A percentile compares a stretch with the other conserved stretches of the same genome.
These are phyloP conservation scores for Pygoscelis adeliae DNA, from an alignment of 2,113 vertebrate species.

Conservation along the genomic window DNA sequence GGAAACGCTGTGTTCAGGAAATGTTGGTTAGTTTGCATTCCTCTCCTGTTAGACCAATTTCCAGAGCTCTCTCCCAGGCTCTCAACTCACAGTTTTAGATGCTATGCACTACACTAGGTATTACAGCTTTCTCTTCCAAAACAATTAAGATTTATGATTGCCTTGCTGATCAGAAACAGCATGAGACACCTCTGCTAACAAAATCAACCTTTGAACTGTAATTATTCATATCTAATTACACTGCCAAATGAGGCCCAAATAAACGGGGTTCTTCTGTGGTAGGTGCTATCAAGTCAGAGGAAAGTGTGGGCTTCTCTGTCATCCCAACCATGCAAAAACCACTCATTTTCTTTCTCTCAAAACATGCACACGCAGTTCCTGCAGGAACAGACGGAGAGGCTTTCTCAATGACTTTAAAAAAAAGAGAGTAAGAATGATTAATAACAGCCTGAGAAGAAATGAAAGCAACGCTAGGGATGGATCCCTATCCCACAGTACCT, in stretches of 20 bases:
- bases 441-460: neutral
- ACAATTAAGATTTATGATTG: neutral
- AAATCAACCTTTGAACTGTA: neutral
- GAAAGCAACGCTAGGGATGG: neutral
- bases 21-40: neutral
- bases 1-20: neutral
- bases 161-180: neutral
- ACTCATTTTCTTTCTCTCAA: neutral
- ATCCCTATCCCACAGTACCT: conserved; percentile 71
- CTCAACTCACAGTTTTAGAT: neutral
- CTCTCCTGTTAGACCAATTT: neutral
- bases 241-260: neutral
- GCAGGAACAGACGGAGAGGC: neutral
- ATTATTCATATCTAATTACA: neutral
- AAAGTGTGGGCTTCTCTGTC: neutral
- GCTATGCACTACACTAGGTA: neutral
- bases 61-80: neutral
- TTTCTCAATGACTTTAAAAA: neutral
- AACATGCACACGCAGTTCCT: neutral
- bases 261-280: neutral
- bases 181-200: neutral
- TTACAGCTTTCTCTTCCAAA: neutral
- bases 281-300: neutral
- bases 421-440: neutral
- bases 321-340: neutral